These are phyloP conservation scores for Oriolus oriolus DNA, from an alignment of 2,113 vertebrate species.

Conservation along the genomic window DNA sequence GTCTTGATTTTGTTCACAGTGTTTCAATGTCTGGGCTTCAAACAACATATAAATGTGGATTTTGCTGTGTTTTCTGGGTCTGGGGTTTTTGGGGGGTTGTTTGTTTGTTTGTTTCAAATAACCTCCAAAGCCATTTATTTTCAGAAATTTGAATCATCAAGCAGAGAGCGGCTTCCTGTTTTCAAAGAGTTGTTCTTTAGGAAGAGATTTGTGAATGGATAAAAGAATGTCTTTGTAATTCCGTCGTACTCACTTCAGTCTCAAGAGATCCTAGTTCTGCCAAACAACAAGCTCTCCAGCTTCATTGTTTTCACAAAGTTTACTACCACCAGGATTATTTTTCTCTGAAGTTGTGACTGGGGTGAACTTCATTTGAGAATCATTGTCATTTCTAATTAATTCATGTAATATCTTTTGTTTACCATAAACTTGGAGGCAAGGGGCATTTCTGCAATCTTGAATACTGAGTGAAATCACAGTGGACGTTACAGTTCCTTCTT, in stretches of 20 bases:
- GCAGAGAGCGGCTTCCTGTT: background rate
- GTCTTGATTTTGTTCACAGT: background rate
- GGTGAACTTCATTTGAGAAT: background rate
- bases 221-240: background rate
- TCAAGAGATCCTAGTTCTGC: background rate
- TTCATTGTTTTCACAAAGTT: background rate
- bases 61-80: background rate
- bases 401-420: background rate
- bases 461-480: background rate
- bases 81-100: accelerated
- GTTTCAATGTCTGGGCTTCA: background rate
- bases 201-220: background rate
- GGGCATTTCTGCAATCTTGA: background rate
- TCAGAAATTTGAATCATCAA: background rate
- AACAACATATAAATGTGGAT: background rate
- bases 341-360: background rate
- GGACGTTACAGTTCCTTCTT: background rate
- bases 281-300: background rate
- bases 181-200: background rate
- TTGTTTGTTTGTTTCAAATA: background rate
- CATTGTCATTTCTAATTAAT: background rate
- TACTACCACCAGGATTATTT: background rate
- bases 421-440: background rate
- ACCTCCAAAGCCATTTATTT: background rate
- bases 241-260: background rate